Evolutionary conservation across 2,888 invertebrate genomes (phyloP).

Genomic region (Brenthis hecate): DNA sequence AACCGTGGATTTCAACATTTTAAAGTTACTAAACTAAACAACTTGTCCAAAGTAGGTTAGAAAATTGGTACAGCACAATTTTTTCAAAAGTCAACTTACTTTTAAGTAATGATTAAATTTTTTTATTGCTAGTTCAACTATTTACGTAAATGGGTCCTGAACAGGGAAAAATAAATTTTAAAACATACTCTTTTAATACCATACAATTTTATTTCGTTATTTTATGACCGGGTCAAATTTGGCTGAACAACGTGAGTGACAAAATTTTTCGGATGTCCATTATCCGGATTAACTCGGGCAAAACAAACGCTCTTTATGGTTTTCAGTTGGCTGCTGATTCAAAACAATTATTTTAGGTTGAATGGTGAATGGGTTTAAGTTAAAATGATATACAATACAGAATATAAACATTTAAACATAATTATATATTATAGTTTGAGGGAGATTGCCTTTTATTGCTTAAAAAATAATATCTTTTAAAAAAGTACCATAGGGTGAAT

Average conservation of each 20-base stretch:
- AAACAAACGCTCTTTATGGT: constrained; percentile 32
- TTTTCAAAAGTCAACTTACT: no score
- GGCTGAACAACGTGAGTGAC: constrained; percentile 30
- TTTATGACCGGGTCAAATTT: constrained; percentile 29
- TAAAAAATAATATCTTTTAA: neutral
- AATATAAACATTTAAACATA: neutral
- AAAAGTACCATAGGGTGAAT: no score
- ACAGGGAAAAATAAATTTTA: constrained; percentile 4
- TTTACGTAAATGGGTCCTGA: neutral
- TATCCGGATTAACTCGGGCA: constrained; percentile 27
- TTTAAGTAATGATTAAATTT: neutral
- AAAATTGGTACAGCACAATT: no score
- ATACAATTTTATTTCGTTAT: constrained; percentile 25
- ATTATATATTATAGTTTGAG: neutral
- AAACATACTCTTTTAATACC: constrained; percentile 22
- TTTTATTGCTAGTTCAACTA: neutral
- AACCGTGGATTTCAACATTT: no score
- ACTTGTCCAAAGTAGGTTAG: no score
- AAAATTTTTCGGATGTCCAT: constrained; percentile 30
- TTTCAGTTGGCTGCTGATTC: constrained; percentile 28
- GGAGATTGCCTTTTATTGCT: neutral
- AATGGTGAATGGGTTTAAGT: constrained; percentile 5
- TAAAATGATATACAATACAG: neutral
- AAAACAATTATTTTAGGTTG: constrained; percentile 10
- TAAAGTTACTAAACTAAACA: no score